Conservation (phyloP, 2,888 invertebrate species). For the Agriopis marginaria region DNA sequence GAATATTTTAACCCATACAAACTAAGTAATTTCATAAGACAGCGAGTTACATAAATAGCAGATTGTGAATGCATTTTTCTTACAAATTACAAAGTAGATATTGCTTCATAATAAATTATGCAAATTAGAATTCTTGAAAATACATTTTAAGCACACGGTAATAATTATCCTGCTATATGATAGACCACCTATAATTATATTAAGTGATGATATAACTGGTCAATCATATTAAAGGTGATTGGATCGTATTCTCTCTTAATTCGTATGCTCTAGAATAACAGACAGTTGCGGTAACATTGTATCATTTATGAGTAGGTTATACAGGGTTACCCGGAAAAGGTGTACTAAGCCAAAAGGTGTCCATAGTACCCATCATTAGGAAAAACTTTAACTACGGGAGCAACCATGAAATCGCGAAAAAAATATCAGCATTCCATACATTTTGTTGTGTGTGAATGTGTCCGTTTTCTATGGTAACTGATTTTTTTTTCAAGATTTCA, state of each 20-base stretch:
- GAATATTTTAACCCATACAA: too few species aligned
- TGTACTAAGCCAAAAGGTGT: too few species aligned
- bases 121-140: slow-evolving; percentile 1
- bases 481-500: too few species aligned
- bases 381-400: too few species aligned
- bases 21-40: not conserved
- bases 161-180: slow-evolving; percentile 7
- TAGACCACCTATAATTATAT: not conserved
- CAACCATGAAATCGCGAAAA: too few species aligned
- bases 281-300: too few species aligned
- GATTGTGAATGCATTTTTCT: not conserved
- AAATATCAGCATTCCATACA: not conserved
- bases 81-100: not conserved
- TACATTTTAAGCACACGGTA: not conserved
- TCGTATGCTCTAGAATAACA: not conserved
- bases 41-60: not conserved
- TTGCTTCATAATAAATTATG: not conserved
- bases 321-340: too few species aligned
- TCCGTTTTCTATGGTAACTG: too few species aligned
- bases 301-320: too few species aligned
- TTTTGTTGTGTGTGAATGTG: too few species aligned
- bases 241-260: slow-evolving; percentile 5
- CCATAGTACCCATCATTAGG: too few species aligned
- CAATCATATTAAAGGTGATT: slow-evolving; percentile 2
- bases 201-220: slow-evolving; percentile 3